These are phyloP conservation scores for Cantharis rustica DNA, from an alignment of 2,888 invertebrate species.

Conservation along the genomic window DNA sequence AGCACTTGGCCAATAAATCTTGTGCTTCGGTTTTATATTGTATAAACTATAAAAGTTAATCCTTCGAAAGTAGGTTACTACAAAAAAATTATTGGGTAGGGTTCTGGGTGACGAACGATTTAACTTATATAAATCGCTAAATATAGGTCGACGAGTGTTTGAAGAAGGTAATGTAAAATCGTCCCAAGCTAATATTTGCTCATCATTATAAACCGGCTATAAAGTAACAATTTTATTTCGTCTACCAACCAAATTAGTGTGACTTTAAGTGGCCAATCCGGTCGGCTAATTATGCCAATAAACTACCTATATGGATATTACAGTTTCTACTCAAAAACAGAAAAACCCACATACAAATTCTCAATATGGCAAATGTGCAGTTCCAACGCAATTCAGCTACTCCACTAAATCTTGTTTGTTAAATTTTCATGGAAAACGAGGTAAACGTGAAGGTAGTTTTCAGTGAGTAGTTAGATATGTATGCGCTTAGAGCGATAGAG, in stretches of 20 bases:
- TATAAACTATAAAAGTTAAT: not conserved
- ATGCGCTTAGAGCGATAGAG: not conserved
- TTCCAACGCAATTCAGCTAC: not conserved
- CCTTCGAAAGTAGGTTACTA: not conserved
- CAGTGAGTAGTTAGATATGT: not conserved
- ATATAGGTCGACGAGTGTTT: not conserved
- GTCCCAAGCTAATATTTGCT: not conserved
- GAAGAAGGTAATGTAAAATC: not conserved
- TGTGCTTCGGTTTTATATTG: not conserved
- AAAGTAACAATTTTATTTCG: not conserved
- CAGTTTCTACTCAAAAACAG: not conserved
- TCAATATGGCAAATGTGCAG: not conserved
- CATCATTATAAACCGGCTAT: not conserved
- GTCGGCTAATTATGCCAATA: not conserved
- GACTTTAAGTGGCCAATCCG: not conserved
- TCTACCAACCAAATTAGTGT: not conserved
- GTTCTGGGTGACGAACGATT: not conserved
- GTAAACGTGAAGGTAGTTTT: not conserved
- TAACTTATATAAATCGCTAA: not conserved
- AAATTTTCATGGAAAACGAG: not conserved
- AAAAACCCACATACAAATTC: not conserved
- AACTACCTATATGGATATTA: not conserved
- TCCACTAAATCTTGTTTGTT: not conserved
- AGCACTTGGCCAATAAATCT: constrained; percentile 7
- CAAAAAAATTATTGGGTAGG: not conserved